phyloP scores from a whole-genome alignment of 2,113 vertebrate species.

The Bufo gargarizans region DNA sequence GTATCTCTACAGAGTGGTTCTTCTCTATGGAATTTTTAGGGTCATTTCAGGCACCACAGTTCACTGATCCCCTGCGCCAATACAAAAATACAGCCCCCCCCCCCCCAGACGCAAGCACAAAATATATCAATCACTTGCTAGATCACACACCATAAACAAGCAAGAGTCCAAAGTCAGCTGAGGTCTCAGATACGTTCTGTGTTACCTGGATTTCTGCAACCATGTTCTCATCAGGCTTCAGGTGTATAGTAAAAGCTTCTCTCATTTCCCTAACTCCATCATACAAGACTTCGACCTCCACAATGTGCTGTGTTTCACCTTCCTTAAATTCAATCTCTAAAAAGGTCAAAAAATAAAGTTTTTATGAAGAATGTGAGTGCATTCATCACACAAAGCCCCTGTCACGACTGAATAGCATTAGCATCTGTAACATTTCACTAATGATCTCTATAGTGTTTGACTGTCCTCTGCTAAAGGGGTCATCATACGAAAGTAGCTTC shows the following conservation, averaged over 20 bases:
- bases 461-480: no score
- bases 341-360: not conserved
- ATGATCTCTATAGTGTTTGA: not conserved
- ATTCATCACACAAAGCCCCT: not conserved
- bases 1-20: no score
- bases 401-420: not conserved
- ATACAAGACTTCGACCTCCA: constrained; percentile 88
- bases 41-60: not conserved
- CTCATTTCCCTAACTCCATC: constrained; percentile 90
- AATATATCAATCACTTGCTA: not conserved
- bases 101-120: no score
- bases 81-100: no score
- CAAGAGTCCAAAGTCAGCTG: not conserved
- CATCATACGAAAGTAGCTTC: no score
- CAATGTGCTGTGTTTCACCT: constrained; percentile 83
- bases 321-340: constrained; percentile 89
- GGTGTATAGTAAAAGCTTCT: constrained; percentile 92
- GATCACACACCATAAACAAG: not conserved
- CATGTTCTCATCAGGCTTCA: constrained; percentile 94
- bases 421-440: not conserved
- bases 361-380: not conserved
- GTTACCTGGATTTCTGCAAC: constrained; percentile 89
- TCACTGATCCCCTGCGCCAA: not conserved
- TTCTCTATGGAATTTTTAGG: not conserved
- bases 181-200: not conserved